Evolutionary conservation across 1,140 invertebrate genomes (phyloP).

Genomic region (Zaprionus davidi): DNA sequence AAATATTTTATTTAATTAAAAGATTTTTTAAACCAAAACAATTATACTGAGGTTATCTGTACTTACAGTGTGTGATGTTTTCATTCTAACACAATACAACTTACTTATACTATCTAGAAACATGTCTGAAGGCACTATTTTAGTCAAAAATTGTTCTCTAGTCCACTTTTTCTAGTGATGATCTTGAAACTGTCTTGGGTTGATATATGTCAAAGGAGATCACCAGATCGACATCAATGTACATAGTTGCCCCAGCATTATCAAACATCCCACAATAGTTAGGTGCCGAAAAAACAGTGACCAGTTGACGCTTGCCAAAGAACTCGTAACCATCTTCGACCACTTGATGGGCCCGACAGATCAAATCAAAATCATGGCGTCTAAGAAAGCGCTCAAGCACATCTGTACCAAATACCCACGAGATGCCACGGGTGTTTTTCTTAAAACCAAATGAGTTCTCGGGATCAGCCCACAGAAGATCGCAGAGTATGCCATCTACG

Average conservation of each 20-base stretch:
- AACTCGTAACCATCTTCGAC: conserved; percentile 99
- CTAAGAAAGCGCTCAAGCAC: conserved; percentile 96
- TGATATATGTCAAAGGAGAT: conserved; percentile 90
- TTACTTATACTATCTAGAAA: not conserved
- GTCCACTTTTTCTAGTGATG: not conserved
- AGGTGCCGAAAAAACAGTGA: conserved; percentile 96
- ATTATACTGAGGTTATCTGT: too few species aligned
- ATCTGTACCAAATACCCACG: conserved; percentile 96
- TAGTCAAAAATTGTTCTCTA: not conserved
- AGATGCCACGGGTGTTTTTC: conserved; percentile 97
- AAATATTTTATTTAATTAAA: too few species aligned
- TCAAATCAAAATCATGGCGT: conserved; percentile 96
- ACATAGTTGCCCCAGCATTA: conserved; percentile 99
- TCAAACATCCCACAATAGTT: conserved; percentile 98
- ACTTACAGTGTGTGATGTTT: too few species aligned
- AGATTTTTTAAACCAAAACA: too few species aligned
- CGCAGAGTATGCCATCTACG: conserved; percentile 95
- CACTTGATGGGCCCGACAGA: conserved; percentile 98
- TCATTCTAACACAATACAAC: too few species aligned
- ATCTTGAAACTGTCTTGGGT: not conserved
- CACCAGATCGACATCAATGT: conserved; percentile 98
- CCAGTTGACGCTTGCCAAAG: conserved; percentile 97
- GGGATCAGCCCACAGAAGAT: conserved; percentile 98
- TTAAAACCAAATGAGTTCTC: conserved; percentile 96
- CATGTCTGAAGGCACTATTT: not conserved